A percentile compares a stretch with the other conserved stretches of the same genome.
Evolutionary conservation across 1,140 invertebrate genomes (phyloP).

Genomic region (Bilobella aurantiaca): DNA sequence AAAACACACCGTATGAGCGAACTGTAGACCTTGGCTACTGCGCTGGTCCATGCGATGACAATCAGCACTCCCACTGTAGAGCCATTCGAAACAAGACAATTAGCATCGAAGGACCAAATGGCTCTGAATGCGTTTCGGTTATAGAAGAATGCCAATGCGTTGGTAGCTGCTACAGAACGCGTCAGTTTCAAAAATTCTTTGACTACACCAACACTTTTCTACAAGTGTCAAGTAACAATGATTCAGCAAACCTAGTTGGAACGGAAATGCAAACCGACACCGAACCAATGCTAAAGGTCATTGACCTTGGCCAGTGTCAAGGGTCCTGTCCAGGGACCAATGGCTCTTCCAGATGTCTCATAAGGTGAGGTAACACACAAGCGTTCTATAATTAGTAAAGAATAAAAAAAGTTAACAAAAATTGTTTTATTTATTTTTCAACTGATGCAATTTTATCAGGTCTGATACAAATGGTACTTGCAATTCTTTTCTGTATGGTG

Average conservation of each 20-base stretch:
- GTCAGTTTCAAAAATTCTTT: slow-evolving; percentile 35
- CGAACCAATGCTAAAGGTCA: slow-evolving; percentile 37
- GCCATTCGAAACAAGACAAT: slow-evolving; percentile 43
- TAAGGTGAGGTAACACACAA: slow-evolving; percentile 17
- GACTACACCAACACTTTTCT: slow-evolving; percentile 32
- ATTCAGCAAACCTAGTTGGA: background rate
- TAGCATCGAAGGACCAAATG: slow-evolving; percentile 45
- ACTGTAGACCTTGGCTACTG: slow-evolving; percentile 44
- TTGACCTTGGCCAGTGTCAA: slow-evolving; percentile 45
- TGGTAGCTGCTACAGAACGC: slow-evolving; percentile 30
- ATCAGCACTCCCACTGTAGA: slow-evolving; percentile 33
- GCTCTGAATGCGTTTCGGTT: slow-evolving; percentile 35
- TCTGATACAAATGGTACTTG: slow-evolving; percentile 37
- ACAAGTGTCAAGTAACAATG: background rate
- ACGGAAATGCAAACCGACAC: background rate
- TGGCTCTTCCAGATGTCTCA: slow-evolving; percentile 26
- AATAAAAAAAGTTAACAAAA: background rate
- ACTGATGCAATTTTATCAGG: slow-evolving; percentile 6
- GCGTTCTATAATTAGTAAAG: too few relatives aligned
- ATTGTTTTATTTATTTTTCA: background rate
- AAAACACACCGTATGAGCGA: slow-evolving; percentile 44
- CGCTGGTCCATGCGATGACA: slow-evolving; percentile 39
- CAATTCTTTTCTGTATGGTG: slow-evolving; percentile 40
- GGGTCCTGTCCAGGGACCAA: slow-evolving; percentile 39
- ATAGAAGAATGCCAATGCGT: slow-evolving; percentile 35